A percentile compares a stretch with the other conserved stretches of the same genome.
phyloP scores from a whole-genome alignment of 2,888 invertebrate genomes.

The Oscheius sp. region DNA sequence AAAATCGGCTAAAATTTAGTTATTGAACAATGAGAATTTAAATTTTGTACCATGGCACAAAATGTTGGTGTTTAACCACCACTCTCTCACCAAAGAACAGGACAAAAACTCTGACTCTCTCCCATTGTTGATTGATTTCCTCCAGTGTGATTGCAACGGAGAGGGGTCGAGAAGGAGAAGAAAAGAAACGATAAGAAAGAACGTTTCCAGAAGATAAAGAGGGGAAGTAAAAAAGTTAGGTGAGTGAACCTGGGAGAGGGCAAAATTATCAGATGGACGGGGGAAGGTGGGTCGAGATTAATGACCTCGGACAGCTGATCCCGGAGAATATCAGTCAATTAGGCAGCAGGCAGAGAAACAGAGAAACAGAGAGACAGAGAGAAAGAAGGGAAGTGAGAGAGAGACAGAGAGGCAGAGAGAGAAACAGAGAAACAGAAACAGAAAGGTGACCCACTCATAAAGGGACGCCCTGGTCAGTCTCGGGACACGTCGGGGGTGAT shows the following conservation, averaged over 20 bases:
- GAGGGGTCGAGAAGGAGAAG: not conserved
- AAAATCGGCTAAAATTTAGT: too few species aligned
- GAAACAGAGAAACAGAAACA: not conserved
- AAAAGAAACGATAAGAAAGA: not conserved
- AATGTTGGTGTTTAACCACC: too few species aligned
- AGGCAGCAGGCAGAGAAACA: too few species aligned
- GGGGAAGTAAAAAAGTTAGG: not conserved
- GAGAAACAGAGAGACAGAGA: too few species aligned
- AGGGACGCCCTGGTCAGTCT: too few species aligned
- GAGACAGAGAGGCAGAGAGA: not conserved
- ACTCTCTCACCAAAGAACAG: too few species aligned
- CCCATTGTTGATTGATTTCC: too few species aligned
- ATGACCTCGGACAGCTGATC: conserved; percentile 22
- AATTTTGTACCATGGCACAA: too few species aligned
- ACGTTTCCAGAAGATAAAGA: not conserved
- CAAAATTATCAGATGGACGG: too few species aligned
- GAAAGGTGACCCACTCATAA: not conserved
- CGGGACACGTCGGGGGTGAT: not conserved
- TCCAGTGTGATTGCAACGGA: not conserved
- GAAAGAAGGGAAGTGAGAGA: too few species aligned
- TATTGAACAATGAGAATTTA: too few species aligned
- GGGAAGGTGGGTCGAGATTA: not conserved
- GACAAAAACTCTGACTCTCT: too few species aligned
- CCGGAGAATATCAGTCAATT: not conserved
- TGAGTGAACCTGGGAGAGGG: not conserved